These are phyloP conservation scores for Poicephalus gulielmi DNA, from an alignment of 2,113 vertebrate genomes.

Conservation along the genomic window DNA sequence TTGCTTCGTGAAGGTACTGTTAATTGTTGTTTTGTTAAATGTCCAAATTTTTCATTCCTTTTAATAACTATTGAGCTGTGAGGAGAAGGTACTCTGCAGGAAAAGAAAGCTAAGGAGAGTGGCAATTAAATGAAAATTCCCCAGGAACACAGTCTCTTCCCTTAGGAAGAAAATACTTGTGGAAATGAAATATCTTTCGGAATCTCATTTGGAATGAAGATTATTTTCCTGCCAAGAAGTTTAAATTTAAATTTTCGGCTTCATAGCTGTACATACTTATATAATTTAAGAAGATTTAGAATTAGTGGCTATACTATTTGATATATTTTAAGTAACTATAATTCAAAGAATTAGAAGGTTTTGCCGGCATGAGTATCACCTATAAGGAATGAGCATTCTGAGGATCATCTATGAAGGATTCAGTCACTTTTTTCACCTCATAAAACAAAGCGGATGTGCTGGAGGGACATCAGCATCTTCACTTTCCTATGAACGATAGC, in stretches of 20 bases:
- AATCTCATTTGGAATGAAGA: neutral
- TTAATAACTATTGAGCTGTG: neutral
- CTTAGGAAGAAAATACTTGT: neutral
- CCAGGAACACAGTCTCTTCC: neutral
- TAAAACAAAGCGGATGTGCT: neutral
- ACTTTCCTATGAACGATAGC: neutral
- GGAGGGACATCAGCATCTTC: neutral
- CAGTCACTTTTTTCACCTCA: neutral
- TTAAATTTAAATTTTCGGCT: neutral
- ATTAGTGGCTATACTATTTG: neutral
- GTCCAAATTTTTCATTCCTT: neutral
- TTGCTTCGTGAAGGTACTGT: neutral
- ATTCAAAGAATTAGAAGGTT: neutral
- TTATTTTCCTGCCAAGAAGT: neutral
- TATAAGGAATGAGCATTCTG: neutral
- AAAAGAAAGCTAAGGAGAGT: neutral
- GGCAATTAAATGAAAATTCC: neutral
- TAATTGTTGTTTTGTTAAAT: neutral
- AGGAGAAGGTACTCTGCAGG: neutral
- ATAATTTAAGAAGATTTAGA: neutral
- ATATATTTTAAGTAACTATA: neutral
- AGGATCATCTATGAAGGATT: neutral
- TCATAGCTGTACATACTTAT: neutral
- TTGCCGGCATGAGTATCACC: neutral
- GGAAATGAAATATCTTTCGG: neutral